Conservation (phyloP, 2,888 invertebrate genomes). For the Baccha elongata region DNA sequence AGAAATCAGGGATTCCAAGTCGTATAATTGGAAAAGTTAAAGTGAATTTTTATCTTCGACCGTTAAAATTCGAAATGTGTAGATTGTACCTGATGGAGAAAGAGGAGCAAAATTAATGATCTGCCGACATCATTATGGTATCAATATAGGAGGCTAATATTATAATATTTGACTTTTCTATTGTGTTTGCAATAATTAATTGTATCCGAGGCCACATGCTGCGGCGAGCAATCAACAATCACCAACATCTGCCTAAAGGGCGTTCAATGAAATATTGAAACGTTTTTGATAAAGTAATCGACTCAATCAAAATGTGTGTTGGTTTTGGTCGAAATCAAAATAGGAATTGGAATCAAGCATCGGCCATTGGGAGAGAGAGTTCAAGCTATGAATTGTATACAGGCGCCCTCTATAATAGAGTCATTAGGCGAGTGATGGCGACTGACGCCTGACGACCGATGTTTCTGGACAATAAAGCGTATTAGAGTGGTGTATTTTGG, state of each 20-base stretch:
- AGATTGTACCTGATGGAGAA: constrained; percentile 25
- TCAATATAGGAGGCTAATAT: constrained; percentile 36
- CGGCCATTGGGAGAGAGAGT: background rate
- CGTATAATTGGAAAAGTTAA: constrained; percentile 75
- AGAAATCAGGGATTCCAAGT: constrained; percentile 56
- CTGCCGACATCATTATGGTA: constrained; percentile 57
- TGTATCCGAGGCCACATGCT: constrained; percentile 44
- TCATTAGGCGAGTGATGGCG: constrained; percentile 67
- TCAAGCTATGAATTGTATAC: constrained; percentile 27
- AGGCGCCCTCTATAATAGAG: constrained; percentile 48
- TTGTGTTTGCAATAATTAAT: constrained; percentile 70
- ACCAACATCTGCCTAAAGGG: constrained; percentile 43
- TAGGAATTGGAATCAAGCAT: background rate
- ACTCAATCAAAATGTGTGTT: constrained; percentile 65
- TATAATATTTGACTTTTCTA: constrained; percentile 61
- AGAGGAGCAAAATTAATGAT: constrained; percentile 55
- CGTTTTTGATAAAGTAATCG: constrained; percentile 70
- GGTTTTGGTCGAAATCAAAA: constrained; percentile 2
- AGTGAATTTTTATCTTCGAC: constrained; percentile 74
- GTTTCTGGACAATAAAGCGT: constrained; percentile 64
- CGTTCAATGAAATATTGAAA: constrained; percentile 61
- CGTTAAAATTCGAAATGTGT: constrained; percentile 1
- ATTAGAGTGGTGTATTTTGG: constrained; percentile 34
- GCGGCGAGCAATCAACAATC: constrained; percentile 19
- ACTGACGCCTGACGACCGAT: too few species aligned